These are phyloP conservation scores for Lydus trimaculatus DNA, from an alignment of 2,888 invertebrate species.

Conservation along the genomic window DNA sequence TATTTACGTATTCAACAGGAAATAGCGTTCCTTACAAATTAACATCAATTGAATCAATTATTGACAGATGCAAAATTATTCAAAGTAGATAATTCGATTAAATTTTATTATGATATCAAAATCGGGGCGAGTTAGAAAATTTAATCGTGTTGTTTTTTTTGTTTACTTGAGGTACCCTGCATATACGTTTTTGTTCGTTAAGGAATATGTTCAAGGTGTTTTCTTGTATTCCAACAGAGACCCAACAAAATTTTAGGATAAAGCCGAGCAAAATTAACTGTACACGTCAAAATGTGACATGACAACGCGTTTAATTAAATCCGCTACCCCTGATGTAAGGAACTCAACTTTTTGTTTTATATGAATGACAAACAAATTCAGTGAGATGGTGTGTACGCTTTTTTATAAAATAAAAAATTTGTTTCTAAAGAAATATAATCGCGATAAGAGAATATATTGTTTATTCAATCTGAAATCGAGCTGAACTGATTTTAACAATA, in stretches of 20 bases:
- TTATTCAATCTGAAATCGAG: neutral
- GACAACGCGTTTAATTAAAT: constrained; percentile 21
- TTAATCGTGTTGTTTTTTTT: no score
- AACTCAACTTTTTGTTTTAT: no score
- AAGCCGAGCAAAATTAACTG: constrained; percentile 18
- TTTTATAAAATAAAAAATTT: no score
- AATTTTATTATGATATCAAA: neutral
- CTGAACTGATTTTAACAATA: no score
- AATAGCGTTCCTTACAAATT: neutral
- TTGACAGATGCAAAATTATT: neutral
- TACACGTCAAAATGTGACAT: constrained; percentile 22
- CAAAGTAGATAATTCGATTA: neutral
- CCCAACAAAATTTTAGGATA: neutral
- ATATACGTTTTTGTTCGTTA: neutral
- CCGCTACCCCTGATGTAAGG: neutral
- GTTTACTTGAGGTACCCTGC: no score
- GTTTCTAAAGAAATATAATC: no score
- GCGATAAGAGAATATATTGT: no score
- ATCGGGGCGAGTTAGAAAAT: no score
- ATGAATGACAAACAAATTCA: no score
- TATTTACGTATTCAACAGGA: neutral
- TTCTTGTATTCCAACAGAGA: neutral
- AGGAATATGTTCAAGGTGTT: neutral
- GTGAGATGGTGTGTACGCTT: no score
- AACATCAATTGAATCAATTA: neutral